Evolutionary conservation across 2,888 invertebrate species (phyloP).

Genomic region (Leucophenga maculata): DNA sequence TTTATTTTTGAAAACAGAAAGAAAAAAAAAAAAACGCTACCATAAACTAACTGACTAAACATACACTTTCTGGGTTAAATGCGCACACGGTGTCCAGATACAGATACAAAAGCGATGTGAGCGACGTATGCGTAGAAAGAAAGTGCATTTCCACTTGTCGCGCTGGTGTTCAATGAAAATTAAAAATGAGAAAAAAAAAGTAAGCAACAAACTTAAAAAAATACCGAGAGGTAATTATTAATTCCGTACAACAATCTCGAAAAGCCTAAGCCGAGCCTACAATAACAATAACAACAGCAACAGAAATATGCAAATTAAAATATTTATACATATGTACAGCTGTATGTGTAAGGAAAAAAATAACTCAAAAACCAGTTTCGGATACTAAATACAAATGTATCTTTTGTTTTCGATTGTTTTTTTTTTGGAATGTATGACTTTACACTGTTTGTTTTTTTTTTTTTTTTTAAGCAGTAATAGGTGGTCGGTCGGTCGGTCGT

Average conservation of each 20-base stretch:
- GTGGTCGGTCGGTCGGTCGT: not conserved
- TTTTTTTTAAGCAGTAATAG: not conserved
- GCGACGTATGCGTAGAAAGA: slow-evolving; percentile 21
- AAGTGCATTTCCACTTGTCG: slow-evolving; percentile 36
- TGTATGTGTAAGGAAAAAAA: not conserved
- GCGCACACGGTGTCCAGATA: slow-evolving; percentile 13
- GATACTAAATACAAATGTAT: slow-evolving; percentile 1
- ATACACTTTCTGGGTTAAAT: slow-evolving; percentile 19
- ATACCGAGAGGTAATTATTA: slow-evolving; percentile 25
- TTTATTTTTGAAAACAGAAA: not conserved
- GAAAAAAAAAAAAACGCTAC: not conserved
- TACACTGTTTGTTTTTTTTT: not conserved
- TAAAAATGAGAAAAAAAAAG: slow-evolving; percentile 15
- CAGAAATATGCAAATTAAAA: slow-evolving; percentile 19
- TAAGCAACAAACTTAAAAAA: slow-evolving; percentile 10
- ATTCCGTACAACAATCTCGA: slow-evolving; percentile 22
- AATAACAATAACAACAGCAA: slow-evolving; percentile 18
- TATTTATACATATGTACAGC: no score
- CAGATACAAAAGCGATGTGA: not conserved
- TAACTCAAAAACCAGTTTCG: slow-evolving; percentile 20
- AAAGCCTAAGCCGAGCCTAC: slow-evolving; percentile 6
- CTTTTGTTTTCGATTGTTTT: not conserved
- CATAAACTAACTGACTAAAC: slow-evolving; percentile 12
- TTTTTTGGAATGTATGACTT: not conserved
- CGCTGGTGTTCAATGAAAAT: not conserved